Percentiles rank a stretch among this genome's conserved stretches.
These are phyloP conservation scores for Pipistrellus kuhlii DNA, from an alignment of 2,797 vertebrate species.

Conservation along the genomic window DNA sequence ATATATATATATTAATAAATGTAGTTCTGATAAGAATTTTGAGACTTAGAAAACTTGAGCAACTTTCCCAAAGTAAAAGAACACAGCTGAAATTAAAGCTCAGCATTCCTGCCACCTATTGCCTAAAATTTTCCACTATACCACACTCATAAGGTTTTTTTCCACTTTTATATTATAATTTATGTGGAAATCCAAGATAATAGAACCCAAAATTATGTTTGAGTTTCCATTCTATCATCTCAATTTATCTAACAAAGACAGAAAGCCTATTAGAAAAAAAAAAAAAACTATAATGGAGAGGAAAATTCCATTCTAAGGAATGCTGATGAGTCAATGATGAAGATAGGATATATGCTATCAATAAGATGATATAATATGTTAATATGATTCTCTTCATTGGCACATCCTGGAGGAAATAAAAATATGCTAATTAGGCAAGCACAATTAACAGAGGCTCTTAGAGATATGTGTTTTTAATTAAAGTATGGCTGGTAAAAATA, in stretches of 20 bases:
- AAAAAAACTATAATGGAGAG: not conserved
- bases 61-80: not conserved
- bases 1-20: not conserved
- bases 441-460: conserved; percentile 10
- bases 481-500: conserved; percentile 46
- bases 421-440: conserved; percentile 67
- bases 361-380: conserved; percentile 45
- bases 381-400: conserved; percentile 55
- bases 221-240: not conserved
- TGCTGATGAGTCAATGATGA: conserved; percentile 45
- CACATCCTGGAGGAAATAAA: conserved; percentile 40
- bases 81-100: not conserved
- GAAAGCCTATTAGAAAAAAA: not conserved
- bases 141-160: not conserved
- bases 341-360: conserved; percentile 57
- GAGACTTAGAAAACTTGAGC: not conserved
- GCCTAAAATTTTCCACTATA: not conserved
- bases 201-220: not conserved
- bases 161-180: not conserved
- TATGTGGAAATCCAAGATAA: not conserved
- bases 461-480: conserved; percentile 48
- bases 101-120: not conserved
- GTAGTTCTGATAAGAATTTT: not conserved
- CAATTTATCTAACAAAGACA: conserved; percentile 13
- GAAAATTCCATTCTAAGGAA: not conserved